Conservation (phyloP, 2,113 vertebrate genomes). For the Limanda limanda region DNA sequence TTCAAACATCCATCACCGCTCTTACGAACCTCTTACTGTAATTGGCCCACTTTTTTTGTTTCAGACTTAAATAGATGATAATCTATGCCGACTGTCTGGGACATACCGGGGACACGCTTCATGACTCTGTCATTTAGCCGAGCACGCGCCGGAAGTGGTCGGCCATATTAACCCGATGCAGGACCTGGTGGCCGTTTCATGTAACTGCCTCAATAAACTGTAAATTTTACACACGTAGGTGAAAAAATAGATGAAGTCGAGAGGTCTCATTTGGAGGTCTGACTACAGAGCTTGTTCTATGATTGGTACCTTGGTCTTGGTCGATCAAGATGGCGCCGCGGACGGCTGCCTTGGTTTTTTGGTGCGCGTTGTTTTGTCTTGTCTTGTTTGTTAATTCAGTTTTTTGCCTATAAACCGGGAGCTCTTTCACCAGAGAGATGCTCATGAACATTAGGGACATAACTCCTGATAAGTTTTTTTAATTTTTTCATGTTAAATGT, state of each 20-base stretch:
- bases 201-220: conserved; percentile 48
- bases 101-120: conserved; percentile 59
- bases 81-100: conserved; percentile 65
- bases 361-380: no score
- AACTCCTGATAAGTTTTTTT: no score
- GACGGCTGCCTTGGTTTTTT: no score
- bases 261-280: conserved; percentile 56
- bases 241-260: conserved; percentile 12
- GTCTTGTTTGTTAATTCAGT: no score
- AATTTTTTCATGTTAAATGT: no score
- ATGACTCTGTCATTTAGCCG: conserved; percentile 53
- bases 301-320: conserved; percentile 70
- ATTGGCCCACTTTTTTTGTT: conserved; percentile 60
- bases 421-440: no score
- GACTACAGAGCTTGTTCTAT: conserved; percentile 51
- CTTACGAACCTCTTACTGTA: conserved; percentile 66
- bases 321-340: no score
- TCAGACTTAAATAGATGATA: conserved; percentile 71
- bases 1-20: conserved; percentile 65
- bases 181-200: conserved; percentile 26
- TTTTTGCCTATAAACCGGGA: no score
- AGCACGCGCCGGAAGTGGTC: conserved; percentile 30
- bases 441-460: no score
- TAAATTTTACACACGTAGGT: conserved; percentile 50
- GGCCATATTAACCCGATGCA: conserved; percentile 48